Base-by-base conservation (phyloP, 1,140 invertebrate species). In the Coenobita brevimanus region DNA sequence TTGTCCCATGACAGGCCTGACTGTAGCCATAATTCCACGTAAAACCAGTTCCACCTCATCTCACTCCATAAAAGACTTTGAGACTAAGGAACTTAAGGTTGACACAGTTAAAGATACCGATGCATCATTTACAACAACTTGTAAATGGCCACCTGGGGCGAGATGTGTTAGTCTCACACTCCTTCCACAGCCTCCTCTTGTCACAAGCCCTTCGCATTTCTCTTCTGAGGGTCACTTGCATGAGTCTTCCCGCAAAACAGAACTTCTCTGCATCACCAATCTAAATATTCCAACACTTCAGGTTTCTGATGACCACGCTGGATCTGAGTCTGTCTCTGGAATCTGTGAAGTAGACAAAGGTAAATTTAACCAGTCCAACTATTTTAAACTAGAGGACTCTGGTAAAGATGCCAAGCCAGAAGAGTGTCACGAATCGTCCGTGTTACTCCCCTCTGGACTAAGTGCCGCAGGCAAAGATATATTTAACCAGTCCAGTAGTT, bases 31-130 rank as follows among this genome's bases (percentile, higher is more conserved):
- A 54, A 64, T 81, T 41, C 78, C 78, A 54, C 78, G 78, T 41
- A 81, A 81, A 41, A 54, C 67, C 57, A 81, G 78, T 38, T 64
- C 78, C 60, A 81, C 43, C n/a, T 81, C 78, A 30, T 81, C 78
- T 24, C 78, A 81, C 30, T 81, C 67, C 24, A 60, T 81, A 8
- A 81, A 50, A 62, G 78, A 81, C 2, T 27, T 57, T 36, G 76
- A 80, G 21, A 57, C 41, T 3, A 60, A 81, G 15, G 78, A 81
- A n/a, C 21, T 36, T 24, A 41, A 38, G 15, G 46, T 38, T 33
- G 78, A 81, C 2, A 38, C 41, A n/a, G 57, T 43, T 24, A 62
- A 3, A 0, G 15, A 33, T 24, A n/a, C 3, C n/a, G 21, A 54
- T 76, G 41, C 38, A 17, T 81, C 60, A 4, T 38, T 60, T 13